A percentile compares a stretch with the other conserved stretches of the same genome.
Conservation (phyloP, 2,888 invertebrate genomes). For the Cyclophora albipunctata region DNA sequence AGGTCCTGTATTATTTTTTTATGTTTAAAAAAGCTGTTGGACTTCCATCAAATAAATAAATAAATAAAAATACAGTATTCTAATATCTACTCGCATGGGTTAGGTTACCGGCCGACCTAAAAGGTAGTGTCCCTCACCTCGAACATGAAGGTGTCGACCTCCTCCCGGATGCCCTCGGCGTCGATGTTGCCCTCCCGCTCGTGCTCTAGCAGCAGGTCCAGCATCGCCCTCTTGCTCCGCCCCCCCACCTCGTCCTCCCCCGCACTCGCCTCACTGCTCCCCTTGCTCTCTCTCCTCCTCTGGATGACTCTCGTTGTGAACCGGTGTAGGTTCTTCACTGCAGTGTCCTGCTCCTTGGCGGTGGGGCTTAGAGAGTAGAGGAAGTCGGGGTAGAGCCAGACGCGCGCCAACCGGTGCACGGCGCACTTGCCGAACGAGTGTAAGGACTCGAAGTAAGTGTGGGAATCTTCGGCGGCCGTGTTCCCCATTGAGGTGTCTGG, state of each 20-base stretch:
- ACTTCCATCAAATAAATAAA: no score
- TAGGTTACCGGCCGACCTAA: no score
- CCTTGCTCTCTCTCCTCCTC: conserved; percentile 19
- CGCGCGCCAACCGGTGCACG: not conserved
- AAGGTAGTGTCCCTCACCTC: conserved; percentile 44
- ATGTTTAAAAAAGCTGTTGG: no score
- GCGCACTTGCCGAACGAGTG: conserved; percentile 26
- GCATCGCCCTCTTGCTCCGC: conserved; percentile 58
- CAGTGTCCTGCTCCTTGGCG: conserved; percentile 10
- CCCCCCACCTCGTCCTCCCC: not conserved
- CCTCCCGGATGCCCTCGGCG: conserved; percentile 75
- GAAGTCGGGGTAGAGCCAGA: conserved; percentile 2
- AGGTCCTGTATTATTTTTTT: no score
- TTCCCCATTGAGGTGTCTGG: conserved; percentile 70
- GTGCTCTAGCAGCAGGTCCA: conserved; percentile 75
- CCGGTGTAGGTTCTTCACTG: conserved; percentile 53
- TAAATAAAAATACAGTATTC: no score
- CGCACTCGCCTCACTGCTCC: not conserved
- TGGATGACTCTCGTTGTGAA: conserved; percentile 63
- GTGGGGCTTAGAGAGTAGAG: conserved; percentile 2
- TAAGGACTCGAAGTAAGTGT: conserved; percentile 54
- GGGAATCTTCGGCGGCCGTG: conserved; percentile 32
- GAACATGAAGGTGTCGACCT: conserved; percentile 82
- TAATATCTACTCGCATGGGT: no score
- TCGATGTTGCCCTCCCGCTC: conserved; percentile 68